Percentiles rank a stretch among this genome's conserved stretches.
These are phyloP conservation scores for Orchestes rusci DNA, from an alignment of 2,888 invertebrate genomes.

Conservation along the genomic window DNA sequence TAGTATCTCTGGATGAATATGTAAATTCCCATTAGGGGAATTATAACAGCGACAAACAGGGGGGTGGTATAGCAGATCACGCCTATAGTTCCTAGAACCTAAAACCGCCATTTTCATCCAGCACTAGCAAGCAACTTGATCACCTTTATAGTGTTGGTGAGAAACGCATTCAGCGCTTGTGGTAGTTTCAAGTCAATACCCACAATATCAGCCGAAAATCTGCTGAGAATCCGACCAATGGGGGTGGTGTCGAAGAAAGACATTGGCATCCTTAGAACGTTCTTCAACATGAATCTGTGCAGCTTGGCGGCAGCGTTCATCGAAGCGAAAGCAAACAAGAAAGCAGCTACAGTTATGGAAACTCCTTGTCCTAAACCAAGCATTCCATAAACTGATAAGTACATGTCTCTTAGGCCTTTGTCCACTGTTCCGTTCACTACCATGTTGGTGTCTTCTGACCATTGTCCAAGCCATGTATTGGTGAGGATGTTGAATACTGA, in stretches of 20 bases:
- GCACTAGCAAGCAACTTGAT: too few species aligned
- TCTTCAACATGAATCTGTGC: constrained; percentile 57
- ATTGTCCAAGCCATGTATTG: constrained; percentile 74
- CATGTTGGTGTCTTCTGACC: constrained; percentile 54
- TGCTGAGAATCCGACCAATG: constrained; percentile 67
- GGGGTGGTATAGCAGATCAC: constrained; percentile 84
- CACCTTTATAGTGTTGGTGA: constrained; percentile 21
- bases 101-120: too few species aligned
- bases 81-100: constrained; percentile 64
- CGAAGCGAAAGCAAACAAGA: constrained; percentile 43
- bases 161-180: constrained; percentile 33
- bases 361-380: constrained; percentile 70
- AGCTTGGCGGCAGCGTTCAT: constrained; percentile 54
- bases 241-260: constrained; percentile 77
- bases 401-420: constrained; percentile 58
- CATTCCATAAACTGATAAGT: constrained; percentile 78
- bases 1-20: constrained; percentile 89
- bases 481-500: constrained; percentile 70
- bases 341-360: constrained; percentile 5
- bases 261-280: constrained; percentile 57
- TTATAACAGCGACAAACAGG: constrained; percentile 66
- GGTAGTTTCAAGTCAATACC: constrained; percentile 59
- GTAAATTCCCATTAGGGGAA: constrained; percentile 73
- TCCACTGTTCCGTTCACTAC: constrained; percentile 50
- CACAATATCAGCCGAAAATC: constrained; percentile 67